phyloP scores from a whole-genome alignment of 2,797 vertebrate genomes.

The Pseudochirops cupreus region DNA sequence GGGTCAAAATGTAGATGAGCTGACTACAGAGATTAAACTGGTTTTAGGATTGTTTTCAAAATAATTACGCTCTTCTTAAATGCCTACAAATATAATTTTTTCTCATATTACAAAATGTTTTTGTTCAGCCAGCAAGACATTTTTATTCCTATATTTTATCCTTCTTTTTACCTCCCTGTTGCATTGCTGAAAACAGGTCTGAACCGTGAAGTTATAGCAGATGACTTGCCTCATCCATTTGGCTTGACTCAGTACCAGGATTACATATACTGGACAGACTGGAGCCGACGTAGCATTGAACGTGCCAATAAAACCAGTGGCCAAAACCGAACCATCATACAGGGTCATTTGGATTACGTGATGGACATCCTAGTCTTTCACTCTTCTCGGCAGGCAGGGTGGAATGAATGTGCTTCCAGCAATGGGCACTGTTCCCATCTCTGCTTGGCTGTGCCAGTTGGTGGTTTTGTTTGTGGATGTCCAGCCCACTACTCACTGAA shows the following conservation, averaged over 20 bases:
- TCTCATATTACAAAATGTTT: constrained; percentile 14
- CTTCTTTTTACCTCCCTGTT: constrained; percentile 50
- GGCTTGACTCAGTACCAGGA: constrained; percentile 98
- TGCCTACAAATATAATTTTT: constrained; percentile 58
- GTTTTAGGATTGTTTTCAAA: constrained; percentile 62
- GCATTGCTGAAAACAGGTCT: constrained; percentile 87
- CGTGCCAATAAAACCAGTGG: constrained; percentile 98
- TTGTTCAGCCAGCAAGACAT: not conserved
- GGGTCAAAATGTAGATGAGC: constrained; percentile 45
- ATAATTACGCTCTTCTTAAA: constrained; percentile 70
- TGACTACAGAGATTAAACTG: constrained; percentile 53
- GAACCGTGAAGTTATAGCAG: constrained; percentile 97
- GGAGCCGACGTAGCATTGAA: constrained; percentile 99
- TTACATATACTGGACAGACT: constrained; percentile 99
- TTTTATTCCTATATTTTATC: constrained; percentile 49
- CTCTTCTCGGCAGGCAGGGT: constrained; percentile 96
- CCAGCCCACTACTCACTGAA: constrained; percentile 97
- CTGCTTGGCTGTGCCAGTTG: constrained; percentile 94
- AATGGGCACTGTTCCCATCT: constrained; percentile 98
- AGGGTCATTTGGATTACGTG: constrained; percentile 97
- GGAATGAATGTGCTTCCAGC: constrained; percentile 97
- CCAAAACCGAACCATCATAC: constrained; percentile 97
- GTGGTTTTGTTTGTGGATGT: constrained; percentile 95
- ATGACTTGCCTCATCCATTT: constrained; percentile 97
- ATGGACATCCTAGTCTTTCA: constrained; percentile 99